These are phyloP conservation scores for Sakesphorus luctuosus DNA, from an alignment of 2,113 vertebrate genomes.

Conservation along the genomic window DNA sequence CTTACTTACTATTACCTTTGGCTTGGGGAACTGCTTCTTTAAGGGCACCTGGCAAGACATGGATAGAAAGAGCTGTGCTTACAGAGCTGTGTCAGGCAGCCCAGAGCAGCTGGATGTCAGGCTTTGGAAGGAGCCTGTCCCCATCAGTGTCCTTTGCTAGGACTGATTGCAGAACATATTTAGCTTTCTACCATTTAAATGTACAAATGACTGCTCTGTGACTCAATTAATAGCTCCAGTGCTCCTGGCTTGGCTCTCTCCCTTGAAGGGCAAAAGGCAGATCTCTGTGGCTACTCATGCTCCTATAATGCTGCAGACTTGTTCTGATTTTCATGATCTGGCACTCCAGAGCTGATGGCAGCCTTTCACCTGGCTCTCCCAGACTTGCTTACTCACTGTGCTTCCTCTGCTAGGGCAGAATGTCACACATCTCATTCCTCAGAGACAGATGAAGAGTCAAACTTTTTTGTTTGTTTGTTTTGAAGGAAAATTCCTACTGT, in stretches of 20 bases:
- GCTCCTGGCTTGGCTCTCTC: neutral
- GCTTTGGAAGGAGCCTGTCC: neutral
- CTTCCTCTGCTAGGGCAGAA: neutral
- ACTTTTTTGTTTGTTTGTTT: neutral
- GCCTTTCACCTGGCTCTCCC: neutral
- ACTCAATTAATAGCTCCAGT: constrained; percentile 21
- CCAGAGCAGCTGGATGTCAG: neutral
- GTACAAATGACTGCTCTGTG: constrained; percentile 3
- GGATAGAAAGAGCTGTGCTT: neutral
- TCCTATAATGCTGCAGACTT: neutral
- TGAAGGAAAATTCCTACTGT: neutral
- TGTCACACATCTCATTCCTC: neutral
- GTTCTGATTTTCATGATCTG: neutral
- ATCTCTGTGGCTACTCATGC: neutral
- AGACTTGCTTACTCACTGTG: neutral
- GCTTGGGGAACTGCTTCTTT: neutral
- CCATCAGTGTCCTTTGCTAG: neutral
- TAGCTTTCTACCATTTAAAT: constrained; percentile 21
- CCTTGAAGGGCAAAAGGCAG: constrained; percentile 44
- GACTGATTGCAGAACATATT: neutral
- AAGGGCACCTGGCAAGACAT: neutral
- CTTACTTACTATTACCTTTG: neutral
- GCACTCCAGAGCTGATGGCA: neutral
- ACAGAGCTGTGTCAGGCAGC: neutral
- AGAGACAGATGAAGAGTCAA: neutral